These are phyloP conservation scores for Pseudomyrmex cubaensis DNA, from an alignment of 1,140 invertebrate genomes.

Conservation along the genomic window DNA sequence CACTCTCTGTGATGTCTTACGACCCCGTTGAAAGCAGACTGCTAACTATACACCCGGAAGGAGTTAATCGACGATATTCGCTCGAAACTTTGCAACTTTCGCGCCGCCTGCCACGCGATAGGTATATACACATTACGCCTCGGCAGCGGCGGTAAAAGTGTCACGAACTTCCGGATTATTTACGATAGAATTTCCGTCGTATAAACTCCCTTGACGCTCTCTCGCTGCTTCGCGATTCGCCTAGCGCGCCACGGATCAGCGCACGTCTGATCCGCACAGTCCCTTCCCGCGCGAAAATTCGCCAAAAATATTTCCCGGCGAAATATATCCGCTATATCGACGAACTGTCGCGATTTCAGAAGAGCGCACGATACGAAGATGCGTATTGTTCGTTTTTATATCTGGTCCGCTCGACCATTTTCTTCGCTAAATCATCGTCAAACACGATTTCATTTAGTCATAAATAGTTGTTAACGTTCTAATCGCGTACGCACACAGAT, in stretches of 20 bases:
- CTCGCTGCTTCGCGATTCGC: slow-evolving; percentile 29
- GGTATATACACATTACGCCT: slow-evolving; percentile 63
- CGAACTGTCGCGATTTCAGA: neutral
- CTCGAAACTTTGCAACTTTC: slow-evolving; percentile 75
- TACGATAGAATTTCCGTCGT: slow-evolving; percentile 63
- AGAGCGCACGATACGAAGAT: slow-evolving; percentile 17
- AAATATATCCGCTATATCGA: slow-evolving; percentile 13
- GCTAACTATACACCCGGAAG: slow-evolving; percentile 56
- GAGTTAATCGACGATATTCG: slow-evolving; percentile 69
- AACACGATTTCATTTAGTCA: slow-evolving; percentile 38
- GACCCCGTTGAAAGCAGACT: slow-evolving; percentile 71
- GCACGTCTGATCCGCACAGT: slow-evolving; percentile 4
- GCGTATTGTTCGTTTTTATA: slow-evolving; percentile 27
- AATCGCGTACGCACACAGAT: slow-evolving; percentile 21
- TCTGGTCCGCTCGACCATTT: neutral
- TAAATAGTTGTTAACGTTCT: slow-evolving; percentile 37
- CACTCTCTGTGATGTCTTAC: slow-evolving; percentile 57
- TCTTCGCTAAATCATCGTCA: slow-evolving; percentile 8
- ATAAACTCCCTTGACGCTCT: slow-evolving; percentile 39
- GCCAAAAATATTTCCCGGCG: slow-evolving; percentile 12
- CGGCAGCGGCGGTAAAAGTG: slow-evolving; percentile 58
- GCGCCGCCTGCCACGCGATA: slow-evolving; percentile 55
- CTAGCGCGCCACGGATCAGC: slow-evolving; percentile 12
- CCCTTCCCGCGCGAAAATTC: neutral
- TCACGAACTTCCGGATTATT: slow-evolving; percentile 67